These are phyloP conservation scores for Glyptemys insculpta DNA, from an alignment of 2,797 vertebrate species.

Conservation along the genomic window DNA sequence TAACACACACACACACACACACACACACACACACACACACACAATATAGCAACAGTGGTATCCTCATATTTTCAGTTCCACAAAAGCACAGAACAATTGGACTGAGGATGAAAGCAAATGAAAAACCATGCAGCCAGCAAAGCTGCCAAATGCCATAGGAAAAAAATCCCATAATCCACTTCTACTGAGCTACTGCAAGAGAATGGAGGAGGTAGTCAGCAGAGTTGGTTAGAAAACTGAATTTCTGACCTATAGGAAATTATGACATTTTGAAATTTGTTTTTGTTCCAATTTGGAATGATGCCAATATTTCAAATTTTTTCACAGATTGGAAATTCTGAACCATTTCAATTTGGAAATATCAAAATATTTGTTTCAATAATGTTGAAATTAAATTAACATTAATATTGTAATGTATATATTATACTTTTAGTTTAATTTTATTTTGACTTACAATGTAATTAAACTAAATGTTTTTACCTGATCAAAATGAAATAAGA, in stretches of 20 bases:
- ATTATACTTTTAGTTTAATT: background rate
- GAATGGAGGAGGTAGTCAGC: background rate
- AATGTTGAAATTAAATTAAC: background rate
- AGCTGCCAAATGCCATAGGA: background rate
- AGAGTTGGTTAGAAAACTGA: background rate
- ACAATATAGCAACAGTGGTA: too few species aligned
- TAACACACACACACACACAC: too few species aligned
- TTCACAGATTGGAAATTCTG: background rate
- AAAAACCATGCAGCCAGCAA: background rate
- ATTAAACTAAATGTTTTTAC: background rate
- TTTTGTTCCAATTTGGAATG: background rate
- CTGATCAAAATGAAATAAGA: background rate
- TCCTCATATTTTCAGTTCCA: background rate
- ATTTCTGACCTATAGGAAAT: background rate
- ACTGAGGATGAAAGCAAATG: background rate
- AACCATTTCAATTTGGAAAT: background rate
- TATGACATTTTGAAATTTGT: background rate
- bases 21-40: too few species aligned
- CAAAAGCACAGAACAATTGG: background rate
- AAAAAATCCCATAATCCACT: background rate
- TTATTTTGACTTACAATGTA: too few species aligned
- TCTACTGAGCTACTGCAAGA: background rate
- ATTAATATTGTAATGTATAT: background rate
- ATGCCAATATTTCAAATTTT: background rate
- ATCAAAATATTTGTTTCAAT: background rate